Conservation (phyloP, 2,888 invertebrate genomes). For the Busseola fusca region DNA sequence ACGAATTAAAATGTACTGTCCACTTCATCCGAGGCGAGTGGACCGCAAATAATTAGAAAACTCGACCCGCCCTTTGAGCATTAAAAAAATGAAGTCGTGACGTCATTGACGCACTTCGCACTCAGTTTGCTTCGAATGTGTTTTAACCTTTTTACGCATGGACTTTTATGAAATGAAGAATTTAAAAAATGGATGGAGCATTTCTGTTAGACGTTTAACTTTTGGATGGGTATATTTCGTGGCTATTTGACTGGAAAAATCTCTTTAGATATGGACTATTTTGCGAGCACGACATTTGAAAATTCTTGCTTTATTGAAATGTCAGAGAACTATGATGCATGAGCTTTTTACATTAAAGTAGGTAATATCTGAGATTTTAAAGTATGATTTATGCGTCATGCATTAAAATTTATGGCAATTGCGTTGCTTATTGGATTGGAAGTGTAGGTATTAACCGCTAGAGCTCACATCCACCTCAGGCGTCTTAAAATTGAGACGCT, state of each 20-base stretch:
- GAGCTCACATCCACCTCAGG: too few relatives aligned
- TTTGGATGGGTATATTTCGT: conserved; percentile 11
- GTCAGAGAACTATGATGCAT: conserved; percentile 41
- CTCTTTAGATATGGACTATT: conserved; percentile 21
- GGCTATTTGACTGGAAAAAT: conserved; percentile 35
- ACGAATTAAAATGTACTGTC: conserved; percentile 67
- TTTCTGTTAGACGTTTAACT: conserved; percentile 32
- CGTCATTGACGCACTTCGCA: conserved; percentile 50
- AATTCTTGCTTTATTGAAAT: conserved; percentile 48
- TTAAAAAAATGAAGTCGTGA: conserved; percentile 46
- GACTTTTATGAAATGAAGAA: conserved; percentile 33
- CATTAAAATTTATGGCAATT: conserved; percentile 32
- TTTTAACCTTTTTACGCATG: conserved; percentile 40
- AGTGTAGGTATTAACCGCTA: too few relatives aligned
- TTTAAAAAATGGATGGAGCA: conserved; percentile 15
- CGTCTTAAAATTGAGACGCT: too few relatives aligned
- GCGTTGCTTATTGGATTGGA: conserved; percentile 30
- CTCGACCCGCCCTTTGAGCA: conserved; percentile 56
- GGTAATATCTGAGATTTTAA: conserved; percentile 31
- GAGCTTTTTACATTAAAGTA: conserved; percentile 32
- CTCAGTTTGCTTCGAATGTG: conserved; percentile 47
- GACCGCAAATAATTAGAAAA: conserved; percentile 69
- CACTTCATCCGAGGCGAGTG: conserved; percentile 63
- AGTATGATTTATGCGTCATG: conserved; percentile 38
- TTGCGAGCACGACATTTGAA: conserved; percentile 15